Conservation (phyloP, 1,140 invertebrate genomes). For the Drosophila pseudoobscura region DNA sequence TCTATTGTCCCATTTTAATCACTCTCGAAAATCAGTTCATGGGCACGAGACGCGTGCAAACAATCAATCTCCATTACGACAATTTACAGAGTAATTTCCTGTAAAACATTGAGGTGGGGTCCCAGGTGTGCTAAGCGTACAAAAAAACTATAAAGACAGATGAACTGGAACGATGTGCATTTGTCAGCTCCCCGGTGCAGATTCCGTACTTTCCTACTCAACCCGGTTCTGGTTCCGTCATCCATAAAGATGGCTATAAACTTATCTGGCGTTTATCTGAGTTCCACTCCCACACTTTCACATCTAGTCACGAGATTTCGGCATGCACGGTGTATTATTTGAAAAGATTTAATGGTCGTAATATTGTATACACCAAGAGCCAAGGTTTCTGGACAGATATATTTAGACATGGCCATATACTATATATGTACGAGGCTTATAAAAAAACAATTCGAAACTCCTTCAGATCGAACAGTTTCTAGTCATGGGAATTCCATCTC, state of each 20-base stretch:
- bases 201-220: not conserved
- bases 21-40: too few species aligned
- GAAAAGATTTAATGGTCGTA: constrained; percentile 35
- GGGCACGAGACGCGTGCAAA: too few species aligned
- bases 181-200: not conserved
- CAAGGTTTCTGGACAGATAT: constrained; percentile 9
- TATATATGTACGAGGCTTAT: not conserved
- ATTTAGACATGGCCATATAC: constrained; percentile 12
- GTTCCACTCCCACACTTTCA: constrained; percentile 9
- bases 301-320: constrained; percentile 31
- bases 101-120: constrained; percentile 13
- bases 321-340: constrained; percentile 26
- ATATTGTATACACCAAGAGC: constrained; percentile 29
- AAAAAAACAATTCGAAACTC: too few species aligned
- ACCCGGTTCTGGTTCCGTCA: constrained; percentile 9
- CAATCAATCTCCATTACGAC: constrained; percentile 24
- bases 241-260: constrained; percentile 40
- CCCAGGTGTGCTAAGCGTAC: not conserved
- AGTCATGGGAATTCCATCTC: too few species aligned
- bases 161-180: constrained; percentile 10
- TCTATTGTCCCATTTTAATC: too few species aligned
- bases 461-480: too few species aligned
- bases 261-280: constrained; percentile 37
- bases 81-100: constrained; percentile 9
- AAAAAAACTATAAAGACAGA: constrained; percentile 18